Percentiles rank a stretch among this genome's conserved stretches.
Evolutionary conservation across 2,113 vertebrate species (phyloP).

Genomic region (Ibidorhyncha struthersii): DNA sequence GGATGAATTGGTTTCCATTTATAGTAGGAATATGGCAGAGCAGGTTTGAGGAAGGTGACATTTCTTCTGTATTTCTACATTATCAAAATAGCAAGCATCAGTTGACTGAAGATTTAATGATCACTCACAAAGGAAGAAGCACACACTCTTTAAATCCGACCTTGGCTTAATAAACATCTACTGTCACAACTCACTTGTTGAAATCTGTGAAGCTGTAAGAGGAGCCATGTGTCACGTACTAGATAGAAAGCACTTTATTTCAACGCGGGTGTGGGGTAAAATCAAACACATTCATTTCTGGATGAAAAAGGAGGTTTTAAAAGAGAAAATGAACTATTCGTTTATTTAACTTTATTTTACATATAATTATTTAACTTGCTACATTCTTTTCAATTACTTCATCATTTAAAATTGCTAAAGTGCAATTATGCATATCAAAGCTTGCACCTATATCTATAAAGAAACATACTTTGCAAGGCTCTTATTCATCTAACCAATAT

Average conservation of each 20-base stretch:
- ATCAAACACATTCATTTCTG: not conserved
- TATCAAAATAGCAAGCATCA: not conserved
- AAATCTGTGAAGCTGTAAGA: not conserved
- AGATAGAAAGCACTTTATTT: not conserved
- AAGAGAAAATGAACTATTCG: not conserved
- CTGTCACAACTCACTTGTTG: not conserved
- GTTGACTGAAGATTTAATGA: not conserved
- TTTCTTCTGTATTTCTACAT: not conserved
- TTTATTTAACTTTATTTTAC: slow-evolving; percentile 1
- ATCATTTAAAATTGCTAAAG: not conserved
- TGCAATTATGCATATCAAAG: not conserved
- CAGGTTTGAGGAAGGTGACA: not conserved
- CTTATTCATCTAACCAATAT: not conserved
- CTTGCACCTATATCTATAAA: not conserved
- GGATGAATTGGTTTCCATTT: not conserved
- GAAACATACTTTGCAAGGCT: not conserved
- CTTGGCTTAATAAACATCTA: not conserved
- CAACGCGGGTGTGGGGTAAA: not conserved
- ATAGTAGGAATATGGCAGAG: not conserved
- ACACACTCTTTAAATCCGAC: not conserved
- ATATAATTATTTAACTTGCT: not conserved
- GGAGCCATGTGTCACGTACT: not conserved
- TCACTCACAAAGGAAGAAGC: not conserved
- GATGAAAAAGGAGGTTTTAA: not conserved
- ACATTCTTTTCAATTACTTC: not conserved